Evolutionary conservation across 2,888 invertebrate genomes (phyloP), one percentile per base, ranked within the genome.

Genomic region (Platypus cylindrus): DNA sequence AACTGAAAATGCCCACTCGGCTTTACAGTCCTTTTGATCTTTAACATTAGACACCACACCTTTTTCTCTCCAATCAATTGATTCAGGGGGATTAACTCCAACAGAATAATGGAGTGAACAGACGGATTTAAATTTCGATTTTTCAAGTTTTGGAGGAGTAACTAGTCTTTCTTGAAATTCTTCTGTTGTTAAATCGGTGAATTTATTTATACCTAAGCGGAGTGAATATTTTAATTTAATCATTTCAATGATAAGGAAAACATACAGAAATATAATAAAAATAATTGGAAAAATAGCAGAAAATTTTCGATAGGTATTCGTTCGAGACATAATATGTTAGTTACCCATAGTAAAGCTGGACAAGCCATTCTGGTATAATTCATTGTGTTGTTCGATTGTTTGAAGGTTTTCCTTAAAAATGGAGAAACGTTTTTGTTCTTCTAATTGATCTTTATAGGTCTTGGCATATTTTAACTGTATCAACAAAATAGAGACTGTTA

Each of bases 31-130:
- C 23, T 36, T 45, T 47, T 50, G 47, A 29, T 48, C 29, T 31
- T 46, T 46, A n/a, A 51, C 44, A 13, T 18, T 32, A 2, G 47
- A 47, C 11, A 51, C 48, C 5, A 44, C 45, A 7, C 47, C 47
- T 20, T 40, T 24, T 5, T 41, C 32, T 20, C 47, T 47, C 51
- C 51, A 51, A 29, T 50, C 49, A 23, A 50, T 26, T 5, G 31
- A 29, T 4, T 28, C 39, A 20, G 46, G 43, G 7, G 43, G 34
- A 17, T 18, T 30, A 9, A 36, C 36, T 14, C 30, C 42, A 3
- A n/a, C 20, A 4, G 14, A 14, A n/a, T 13, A 3, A 11, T 31
- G 12, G 13, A 31, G 22, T 9, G 7, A 15, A 11, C 12, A 5
- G 15, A 8, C 15, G 11, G 20, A 32, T 23, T 29, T 30, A 17